These are phyloP conservation scores for Hypanus sabinus DNA, from an alignment of 2,113 vertebrate species.

Conservation along the genomic window DNA sequence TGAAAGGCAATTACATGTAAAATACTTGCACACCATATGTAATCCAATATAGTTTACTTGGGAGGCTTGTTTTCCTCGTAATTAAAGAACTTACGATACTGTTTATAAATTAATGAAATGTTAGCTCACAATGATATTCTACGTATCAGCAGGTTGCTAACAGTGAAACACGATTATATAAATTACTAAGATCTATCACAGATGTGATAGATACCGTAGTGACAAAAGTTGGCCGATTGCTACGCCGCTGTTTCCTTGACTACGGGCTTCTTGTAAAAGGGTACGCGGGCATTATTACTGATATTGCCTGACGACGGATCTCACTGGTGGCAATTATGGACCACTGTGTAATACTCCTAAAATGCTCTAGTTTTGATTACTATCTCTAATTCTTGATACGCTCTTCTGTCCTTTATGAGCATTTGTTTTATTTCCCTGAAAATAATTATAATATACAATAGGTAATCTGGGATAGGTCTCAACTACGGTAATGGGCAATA, in stretches of 20 bases:
- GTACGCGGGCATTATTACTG: background rate
- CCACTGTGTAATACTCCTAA: background rate
- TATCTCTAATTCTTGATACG: background rate
- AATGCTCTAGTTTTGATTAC: background rate
- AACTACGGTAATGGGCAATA: background rate
- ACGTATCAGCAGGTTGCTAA: background rate
- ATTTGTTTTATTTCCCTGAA: background rate
- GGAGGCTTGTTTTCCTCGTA: background rate
- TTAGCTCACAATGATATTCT: background rate
- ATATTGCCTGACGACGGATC: background rate
- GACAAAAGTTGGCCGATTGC: background rate
- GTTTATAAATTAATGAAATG: background rate
- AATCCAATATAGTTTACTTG: background rate
- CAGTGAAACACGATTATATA: background rate
- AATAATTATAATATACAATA: too few relatives aligned
- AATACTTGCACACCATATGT: background rate
- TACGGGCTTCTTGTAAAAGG: slow-evolving; percentile 1
- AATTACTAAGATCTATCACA: background rate
- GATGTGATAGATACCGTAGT: background rate
- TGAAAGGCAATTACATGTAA: too few relatives aligned
- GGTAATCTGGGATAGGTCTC: background rate
- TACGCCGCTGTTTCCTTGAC: slow-evolving; percentile 25
- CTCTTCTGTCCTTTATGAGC: background rate
- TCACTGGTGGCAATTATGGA: background rate
- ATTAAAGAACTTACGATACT: background rate